Percentiles rank a stretch among this genome's conserved stretches.
phyloP scores from a whole-genome alignment of 2,113 vertebrate species.

The Heterocephalus glaber region DNA sequence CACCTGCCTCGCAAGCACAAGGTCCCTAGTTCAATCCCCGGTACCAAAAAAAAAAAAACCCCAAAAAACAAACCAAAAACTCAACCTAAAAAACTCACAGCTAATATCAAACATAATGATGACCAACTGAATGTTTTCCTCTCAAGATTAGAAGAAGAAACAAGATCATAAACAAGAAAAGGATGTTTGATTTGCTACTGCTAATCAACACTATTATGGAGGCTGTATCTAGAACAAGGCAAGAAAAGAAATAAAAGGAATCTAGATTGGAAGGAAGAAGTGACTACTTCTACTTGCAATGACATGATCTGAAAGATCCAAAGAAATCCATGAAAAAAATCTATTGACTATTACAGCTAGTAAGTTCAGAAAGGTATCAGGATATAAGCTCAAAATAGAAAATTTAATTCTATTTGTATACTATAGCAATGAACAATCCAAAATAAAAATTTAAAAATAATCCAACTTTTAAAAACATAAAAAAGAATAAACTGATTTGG shows the following conservation, averaged over 20 bases:
- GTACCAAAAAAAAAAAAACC: no score
- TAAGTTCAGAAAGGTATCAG: neutral
- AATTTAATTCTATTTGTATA: neutral
- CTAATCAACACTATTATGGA: neutral
- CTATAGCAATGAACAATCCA: neutral
- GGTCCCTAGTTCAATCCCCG: no score
- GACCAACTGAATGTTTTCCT: neutral
- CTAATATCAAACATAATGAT: neutral
- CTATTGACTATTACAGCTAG: neutral
- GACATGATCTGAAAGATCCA: neutral
- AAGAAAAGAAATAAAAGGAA: constrained; percentile 2
- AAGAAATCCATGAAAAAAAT: neutral
- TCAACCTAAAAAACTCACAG: neutral
- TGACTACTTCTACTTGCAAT: neutral
- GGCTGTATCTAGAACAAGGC: neutral
- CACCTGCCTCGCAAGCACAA: no score
- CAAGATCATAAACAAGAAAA: neutral
- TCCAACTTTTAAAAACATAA: neutral
- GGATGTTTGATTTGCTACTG: neutral
- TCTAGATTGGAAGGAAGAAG: neutral
- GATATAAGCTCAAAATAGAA: neutral
- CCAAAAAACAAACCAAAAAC: no score
- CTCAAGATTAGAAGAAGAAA: neutral
- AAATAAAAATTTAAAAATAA: neutral
- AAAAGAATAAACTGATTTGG: neutral